These are phyloP conservation scores for Laothoe populi DNA, from an alignment of 2,888 invertebrate species.

Conservation along the genomic window DNA sequence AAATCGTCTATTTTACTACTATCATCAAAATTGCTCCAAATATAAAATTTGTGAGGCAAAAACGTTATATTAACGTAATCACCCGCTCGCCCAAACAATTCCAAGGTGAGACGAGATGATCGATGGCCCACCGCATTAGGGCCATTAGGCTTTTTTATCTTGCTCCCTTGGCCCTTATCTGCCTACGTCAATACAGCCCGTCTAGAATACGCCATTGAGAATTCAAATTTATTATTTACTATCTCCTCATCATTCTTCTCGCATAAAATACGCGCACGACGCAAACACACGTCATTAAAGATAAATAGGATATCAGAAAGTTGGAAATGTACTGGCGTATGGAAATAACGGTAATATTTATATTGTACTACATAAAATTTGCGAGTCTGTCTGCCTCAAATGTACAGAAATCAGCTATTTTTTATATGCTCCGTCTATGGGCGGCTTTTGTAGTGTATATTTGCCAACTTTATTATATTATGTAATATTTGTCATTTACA, in stretches of 20 bases:
- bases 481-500: too few relatives aligned
- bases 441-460: too few relatives aligned
- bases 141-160: constrained; percentile 53
- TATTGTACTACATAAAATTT: background rate
- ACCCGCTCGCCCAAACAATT: constrained; percentile 39
- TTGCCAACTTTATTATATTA: too few relatives aligned
- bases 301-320: constrained; percentile 18
- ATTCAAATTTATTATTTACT: constrained; percentile 26
- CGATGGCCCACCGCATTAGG: constrained; percentile 48
- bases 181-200: constrained; percentile 30
- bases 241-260: constrained; percentile 4
- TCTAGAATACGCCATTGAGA: constrained; percentile 19
- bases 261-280: constrained; percentile 2
- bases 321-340: constrained; percentile 2
- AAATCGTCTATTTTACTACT: background rate
- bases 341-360: background rate
- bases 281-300: constrained; percentile 19
- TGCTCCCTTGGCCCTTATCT: constrained; percentile 42
- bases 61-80: constrained; percentile 27
- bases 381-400: background rate
- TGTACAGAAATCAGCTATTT: too few relatives aligned
- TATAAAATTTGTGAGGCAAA: constrained; percentile 27
- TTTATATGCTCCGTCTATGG: too few relatives aligned
- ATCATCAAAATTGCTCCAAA: background rate
- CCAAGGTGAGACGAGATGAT: constrained; percentile 55